phyloP scores from a whole-genome alignment of 2,113 vertebrate species.

The Semicossyphus pulcher region DNA sequence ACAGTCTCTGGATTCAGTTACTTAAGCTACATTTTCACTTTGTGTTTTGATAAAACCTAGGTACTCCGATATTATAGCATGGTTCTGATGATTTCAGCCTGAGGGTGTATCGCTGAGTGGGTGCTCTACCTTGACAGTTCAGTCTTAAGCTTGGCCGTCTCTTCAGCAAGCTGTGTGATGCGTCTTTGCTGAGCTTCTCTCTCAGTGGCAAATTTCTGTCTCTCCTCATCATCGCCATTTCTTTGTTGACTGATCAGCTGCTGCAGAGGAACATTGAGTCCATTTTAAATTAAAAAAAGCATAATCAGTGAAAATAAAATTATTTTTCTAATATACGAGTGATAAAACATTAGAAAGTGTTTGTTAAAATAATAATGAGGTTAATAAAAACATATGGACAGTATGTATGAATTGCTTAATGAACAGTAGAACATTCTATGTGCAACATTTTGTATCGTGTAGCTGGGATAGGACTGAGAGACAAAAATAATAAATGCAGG shows the following conservation, averaged over 20 bases:
- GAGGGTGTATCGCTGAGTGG: background rate
- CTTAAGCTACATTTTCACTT: background rate
- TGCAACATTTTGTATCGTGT: too few species aligned
- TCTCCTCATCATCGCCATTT: constrained; percentile 92
- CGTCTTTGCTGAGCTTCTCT: constrained; percentile 91
- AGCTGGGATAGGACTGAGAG: too few species aligned
- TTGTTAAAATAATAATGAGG: too few species aligned
- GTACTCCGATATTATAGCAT: background rate
- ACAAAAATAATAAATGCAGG: background rate
- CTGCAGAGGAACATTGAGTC: constrained; percentile 73
- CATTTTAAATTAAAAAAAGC: background rate
- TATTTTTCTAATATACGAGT: too few species aligned
- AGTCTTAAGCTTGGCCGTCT: constrained; percentile 90
- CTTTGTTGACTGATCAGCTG: constrained; percentile 94
- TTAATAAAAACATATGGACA: too few species aligned
- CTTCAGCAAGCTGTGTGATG: constrained; percentile 92
- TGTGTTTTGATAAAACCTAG: background rate
- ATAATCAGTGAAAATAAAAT: too few species aligned
- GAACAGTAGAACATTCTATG: too few species aligned
- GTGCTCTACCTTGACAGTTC: constrained; percentile 89
- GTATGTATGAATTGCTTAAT: too few species aligned
- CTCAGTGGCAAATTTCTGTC: constrained; percentile 89
- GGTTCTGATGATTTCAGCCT: background rate
- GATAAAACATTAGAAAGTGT: too few species aligned
- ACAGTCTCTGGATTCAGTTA: background rate